phyloP scores from a whole-genome alignment of 2,888 invertebrate species.

The Pycnomerus fuliginosus region DNA sequence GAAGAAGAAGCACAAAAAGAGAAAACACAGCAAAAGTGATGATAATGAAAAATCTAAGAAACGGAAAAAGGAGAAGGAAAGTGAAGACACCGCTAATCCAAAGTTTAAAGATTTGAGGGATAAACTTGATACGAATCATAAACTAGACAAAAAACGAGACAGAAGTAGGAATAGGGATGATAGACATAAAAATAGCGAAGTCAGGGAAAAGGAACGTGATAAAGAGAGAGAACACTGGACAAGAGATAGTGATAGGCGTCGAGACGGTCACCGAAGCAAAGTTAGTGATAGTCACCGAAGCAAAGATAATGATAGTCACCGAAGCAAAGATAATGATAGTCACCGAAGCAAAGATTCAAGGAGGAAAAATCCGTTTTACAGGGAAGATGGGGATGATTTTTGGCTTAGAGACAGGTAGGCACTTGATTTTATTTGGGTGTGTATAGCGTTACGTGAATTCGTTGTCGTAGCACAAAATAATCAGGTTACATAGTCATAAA shows the following conservation, averaged over 20 bases:
- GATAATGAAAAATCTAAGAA: conserved; percentile 20
- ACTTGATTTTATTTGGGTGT: not conserved
- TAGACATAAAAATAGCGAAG: conserved; percentile 17
- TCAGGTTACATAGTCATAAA: too few species aligned
- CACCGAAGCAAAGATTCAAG: too few species aligned
- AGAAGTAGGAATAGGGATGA: conserved; percentile 32
- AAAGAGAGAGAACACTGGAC: too few species aligned
- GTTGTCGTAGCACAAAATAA: too few species aligned
- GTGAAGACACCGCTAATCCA: conserved; percentile 24
- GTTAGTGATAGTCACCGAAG: too few species aligned
- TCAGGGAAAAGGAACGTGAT: conserved; percentile 35
- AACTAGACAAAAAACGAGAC: conserved; percentile 31
- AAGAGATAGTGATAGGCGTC: too few species aligned
- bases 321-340: too few species aligned
- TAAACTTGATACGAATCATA: conserved; percentile 21
- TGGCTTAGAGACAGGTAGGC: conserved; percentile 4
- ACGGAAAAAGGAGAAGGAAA: conserved; percentile 35
- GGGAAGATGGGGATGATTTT: conserved; percentile 30
- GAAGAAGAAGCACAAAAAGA: conserved; percentile 24
- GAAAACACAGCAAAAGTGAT: conserved; percentile 29
- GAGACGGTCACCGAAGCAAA: too few species aligned
- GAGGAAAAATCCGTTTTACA: conserved; percentile 51
- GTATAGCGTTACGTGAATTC: too few species aligned
- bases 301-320: too few species aligned
- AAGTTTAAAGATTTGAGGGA: conserved; percentile 34